phyloP scores from a whole-genome alignment of 1,140 invertebrate species.

The Medauroidea extradentata region DNA sequence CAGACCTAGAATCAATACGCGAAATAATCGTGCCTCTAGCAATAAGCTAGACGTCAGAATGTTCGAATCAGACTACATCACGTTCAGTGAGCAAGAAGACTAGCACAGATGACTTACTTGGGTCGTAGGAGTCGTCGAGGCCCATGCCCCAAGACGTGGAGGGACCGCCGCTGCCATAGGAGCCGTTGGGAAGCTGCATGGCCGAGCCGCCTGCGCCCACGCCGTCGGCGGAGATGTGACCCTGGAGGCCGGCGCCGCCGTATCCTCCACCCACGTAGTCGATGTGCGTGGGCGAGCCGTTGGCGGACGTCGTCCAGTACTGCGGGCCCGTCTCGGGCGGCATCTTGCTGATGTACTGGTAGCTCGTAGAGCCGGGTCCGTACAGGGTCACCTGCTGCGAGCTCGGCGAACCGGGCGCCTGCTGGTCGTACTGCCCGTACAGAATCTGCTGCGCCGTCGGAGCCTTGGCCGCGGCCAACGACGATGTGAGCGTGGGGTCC shows the following conservation, averaged over 20 bases:
- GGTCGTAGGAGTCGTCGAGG: neutral
- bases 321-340: neutral
- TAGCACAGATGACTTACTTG: neutral
- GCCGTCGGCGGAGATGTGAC: neutral
- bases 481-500: constrained; percentile 1
- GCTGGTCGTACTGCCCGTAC: constrained; percentile 6
- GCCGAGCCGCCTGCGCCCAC: neutral
- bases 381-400: constrained; percentile 6
- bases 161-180: neutral
- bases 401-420: neutral
- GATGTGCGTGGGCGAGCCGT: neutral
- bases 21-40: too few relatives aligned
- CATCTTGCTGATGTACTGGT: constrained; percentile 4
- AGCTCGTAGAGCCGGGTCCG: neutral
- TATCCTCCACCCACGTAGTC: constrained; percentile 1
- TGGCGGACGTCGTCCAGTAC: neutral
- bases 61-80: too few relatives aligned
- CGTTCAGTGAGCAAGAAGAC: too few relatives aligned
- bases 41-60: too few relatives aligned
- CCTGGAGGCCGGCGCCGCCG: neutral
- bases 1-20: too few relatives aligned
- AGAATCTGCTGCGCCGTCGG: neutral
- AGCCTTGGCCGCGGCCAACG: neutral
- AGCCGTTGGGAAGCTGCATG: neutral
- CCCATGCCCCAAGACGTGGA: neutral